A percentile compares a stretch with the other conserved stretches of the same genome.
Conservation (phyloP, 2,113 vertebrate species). For the Tauraco erythrolophus region DNA sequence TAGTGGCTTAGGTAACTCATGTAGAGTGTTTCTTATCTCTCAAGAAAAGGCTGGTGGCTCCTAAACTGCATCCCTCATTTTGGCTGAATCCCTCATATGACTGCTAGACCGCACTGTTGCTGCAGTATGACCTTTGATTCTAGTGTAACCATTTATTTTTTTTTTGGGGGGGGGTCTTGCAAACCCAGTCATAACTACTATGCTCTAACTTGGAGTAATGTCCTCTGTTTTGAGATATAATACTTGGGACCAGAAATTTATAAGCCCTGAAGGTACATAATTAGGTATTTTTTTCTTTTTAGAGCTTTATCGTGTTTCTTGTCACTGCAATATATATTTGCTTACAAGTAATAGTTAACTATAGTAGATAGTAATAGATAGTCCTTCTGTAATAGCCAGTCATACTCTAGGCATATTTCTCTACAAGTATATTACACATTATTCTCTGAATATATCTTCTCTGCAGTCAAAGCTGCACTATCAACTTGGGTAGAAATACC, state of each 20-base stretch:
- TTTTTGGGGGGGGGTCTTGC: neutral
- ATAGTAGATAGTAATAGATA: neutral
- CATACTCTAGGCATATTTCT: neutral
- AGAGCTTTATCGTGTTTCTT: neutral
- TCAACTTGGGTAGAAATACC: neutral
- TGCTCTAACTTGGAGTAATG: neutral
- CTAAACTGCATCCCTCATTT: neutral
- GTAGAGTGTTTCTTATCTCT: neutral
- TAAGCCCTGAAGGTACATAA: neutral
- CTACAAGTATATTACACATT: neutral
- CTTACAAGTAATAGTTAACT: neutral
- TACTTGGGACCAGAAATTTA: neutral
- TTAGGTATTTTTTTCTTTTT: neutral
- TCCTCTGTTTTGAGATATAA: neutral
- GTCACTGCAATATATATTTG: neutral
- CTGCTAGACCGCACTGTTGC: neutral
- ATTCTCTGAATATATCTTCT: neutral
- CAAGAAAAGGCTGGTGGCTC: neutral
- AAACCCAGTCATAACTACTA: neutral
- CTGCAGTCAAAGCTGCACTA: neutral
- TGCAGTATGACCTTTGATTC: neutral
- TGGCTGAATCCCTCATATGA: neutral
- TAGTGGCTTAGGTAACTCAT: neutral
- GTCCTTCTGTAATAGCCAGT: neutral
- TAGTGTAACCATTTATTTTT: neutral